A percentile compares a stretch with the other conserved stretches of the same genome.
phyloP scores from a whole-genome alignment of 1,140 invertebrate species.

The Drosophila sechellia region DNA sequence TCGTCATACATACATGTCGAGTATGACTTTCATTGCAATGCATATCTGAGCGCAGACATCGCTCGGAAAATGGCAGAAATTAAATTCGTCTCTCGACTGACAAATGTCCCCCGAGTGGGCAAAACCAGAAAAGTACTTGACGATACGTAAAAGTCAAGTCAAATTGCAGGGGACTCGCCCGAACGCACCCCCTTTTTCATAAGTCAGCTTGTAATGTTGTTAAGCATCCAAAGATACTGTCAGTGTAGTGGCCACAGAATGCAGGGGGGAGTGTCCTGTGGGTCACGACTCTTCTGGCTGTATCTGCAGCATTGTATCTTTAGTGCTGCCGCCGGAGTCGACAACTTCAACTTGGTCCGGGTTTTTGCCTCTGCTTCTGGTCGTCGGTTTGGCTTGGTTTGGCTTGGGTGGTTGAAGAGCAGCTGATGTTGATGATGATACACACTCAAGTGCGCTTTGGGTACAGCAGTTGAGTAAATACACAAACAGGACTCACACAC shows the following conservation, averaged over 20 bases:
- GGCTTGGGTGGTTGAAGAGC: constrained; percentile 62
- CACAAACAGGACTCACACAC: constrained; percentile 27
- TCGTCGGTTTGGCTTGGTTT: constrained; percentile 1
- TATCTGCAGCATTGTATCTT: constrained; percentile 76
- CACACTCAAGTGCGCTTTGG: constrained; percentile 82
- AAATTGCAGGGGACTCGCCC: constrained; percentile 59
- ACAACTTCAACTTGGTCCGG: constrained; percentile 58
- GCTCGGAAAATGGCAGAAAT: constrained; percentile 73
- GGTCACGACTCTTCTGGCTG: constrained; percentile 31
- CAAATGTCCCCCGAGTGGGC: constrained; percentile 83
- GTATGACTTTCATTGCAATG: constrained; percentile 81
- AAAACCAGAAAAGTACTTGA: constrained; percentile 83
- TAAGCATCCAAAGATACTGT: constrained; percentile 83
- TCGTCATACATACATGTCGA: constrained; percentile 50
- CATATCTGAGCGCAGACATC: constrained; percentile 75
- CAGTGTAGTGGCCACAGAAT: constrained; percentile 71
- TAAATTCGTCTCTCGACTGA: constrained; percentile 84
- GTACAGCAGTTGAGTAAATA: constrained; percentile 79
- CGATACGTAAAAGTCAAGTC: constrained; percentile 84
- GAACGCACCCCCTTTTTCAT: constrained; percentile 38
- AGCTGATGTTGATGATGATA: constrained; percentile 83
- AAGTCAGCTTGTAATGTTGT: constrained; percentile 84
- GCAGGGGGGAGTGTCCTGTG: constrained; percentile 7
- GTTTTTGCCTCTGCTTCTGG: constrained; percentile 10
- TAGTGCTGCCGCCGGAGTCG: constrained; percentile 52